Evolutionary conservation across 2,113 vertebrate genomes (phyloP).

Genomic region (Octodon degus): DNA sequence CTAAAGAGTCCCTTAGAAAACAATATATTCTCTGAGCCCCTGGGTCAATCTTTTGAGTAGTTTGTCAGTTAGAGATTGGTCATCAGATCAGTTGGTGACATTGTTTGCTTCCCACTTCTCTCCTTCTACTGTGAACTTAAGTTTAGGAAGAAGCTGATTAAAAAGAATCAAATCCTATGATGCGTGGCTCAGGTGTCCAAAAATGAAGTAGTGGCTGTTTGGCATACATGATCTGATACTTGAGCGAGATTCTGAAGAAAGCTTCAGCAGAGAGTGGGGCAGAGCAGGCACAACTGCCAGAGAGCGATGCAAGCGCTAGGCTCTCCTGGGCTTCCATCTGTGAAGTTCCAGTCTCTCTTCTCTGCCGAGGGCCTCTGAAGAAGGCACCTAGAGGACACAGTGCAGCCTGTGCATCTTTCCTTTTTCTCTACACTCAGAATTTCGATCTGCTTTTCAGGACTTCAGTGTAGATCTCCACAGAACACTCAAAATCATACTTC

Average conservation of each 20-base stretch:
- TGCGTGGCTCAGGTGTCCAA: neutral
- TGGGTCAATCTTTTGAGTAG: neutral
- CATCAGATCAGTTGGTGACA: slow-evolving; percentile 25
- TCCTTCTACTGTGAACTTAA: slow-evolving; percentile 49
- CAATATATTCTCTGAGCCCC: neutral
- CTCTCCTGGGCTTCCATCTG: neutral
- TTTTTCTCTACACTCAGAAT: neutral
- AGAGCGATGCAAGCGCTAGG: neutral
- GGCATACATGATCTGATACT: neutral
- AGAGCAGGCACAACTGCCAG: fast-evolving
- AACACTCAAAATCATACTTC: slow-evolving; percentile 17
- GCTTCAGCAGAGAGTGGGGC: neutral
- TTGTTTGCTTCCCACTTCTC: slow-evolving; percentile 39
- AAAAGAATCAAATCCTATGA: neutral
- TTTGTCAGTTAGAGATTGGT: neutral
- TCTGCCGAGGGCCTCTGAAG: neutral
- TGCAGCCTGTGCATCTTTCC: neutral
- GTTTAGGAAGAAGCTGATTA: slow-evolving; percentile 51
- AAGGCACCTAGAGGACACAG: neutral
- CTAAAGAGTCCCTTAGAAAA: neutral
- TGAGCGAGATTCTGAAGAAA: slow-evolving; percentile 23
- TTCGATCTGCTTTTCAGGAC: neutral
- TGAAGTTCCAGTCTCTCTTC: neutral
- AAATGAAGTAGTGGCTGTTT: slow-evolving; percentile 30
- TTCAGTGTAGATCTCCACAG: neutral